Conservation (phyloP, 2,888 invertebrate species). For the Eumacrocentrus americanus region DNA sequence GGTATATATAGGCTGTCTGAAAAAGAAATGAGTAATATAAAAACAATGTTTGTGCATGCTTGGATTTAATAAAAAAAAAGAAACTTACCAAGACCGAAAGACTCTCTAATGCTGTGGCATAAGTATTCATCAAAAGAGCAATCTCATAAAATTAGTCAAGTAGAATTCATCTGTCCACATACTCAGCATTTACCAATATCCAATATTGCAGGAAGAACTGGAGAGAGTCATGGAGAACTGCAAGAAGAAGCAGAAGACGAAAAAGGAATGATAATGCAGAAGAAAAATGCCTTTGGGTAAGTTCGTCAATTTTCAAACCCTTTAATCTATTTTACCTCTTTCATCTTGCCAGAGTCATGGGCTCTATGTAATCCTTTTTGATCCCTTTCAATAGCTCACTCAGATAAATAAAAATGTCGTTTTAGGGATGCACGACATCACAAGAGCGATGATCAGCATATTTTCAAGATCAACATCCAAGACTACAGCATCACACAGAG, state of each 20-base stretch:
- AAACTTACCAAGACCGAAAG: not conserved
- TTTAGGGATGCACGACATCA: slow-evolving; percentile 9
- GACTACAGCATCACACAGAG: not conserved
- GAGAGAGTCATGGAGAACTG: slow-evolving; percentile 5
- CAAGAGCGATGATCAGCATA: slow-evolving; percentile 14
- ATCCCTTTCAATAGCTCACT: not conserved
- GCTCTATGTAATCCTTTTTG: not conserved
- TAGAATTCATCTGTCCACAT: slow-evolving; percentile 38
- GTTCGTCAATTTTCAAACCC: slow-evolving; percentile 15
- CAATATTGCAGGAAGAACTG: slow-evolving; percentile 27
- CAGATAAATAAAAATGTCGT: not conserved
- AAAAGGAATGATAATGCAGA: slow-evolving; percentile 29
- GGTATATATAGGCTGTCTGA: not conserved
- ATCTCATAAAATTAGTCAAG: slow-evolving; percentile 45
- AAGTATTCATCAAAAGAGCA: slow-evolving; percentile 35
- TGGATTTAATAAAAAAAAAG: not conserved
- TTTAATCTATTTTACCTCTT: slow-evolving; percentile 10
- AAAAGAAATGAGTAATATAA: not conserved
- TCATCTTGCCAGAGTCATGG: not conserved
- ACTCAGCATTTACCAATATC: slow-evolving; percentile 34
- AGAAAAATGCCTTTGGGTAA: slow-evolving; percentile 19
- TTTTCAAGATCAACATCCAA: slow-evolving; percentile 10
- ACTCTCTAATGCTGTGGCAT: slow-evolving; percentile 15
- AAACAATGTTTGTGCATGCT: not conserved
- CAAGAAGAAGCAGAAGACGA: not conserved